Percentiles rank a stretch among this genome's conserved stretches.
Evolutionary conservation across 2,113 vertebrate genomes (phyloP).

Genomic region (Ictidomys tridecemlineatus): DNA sequence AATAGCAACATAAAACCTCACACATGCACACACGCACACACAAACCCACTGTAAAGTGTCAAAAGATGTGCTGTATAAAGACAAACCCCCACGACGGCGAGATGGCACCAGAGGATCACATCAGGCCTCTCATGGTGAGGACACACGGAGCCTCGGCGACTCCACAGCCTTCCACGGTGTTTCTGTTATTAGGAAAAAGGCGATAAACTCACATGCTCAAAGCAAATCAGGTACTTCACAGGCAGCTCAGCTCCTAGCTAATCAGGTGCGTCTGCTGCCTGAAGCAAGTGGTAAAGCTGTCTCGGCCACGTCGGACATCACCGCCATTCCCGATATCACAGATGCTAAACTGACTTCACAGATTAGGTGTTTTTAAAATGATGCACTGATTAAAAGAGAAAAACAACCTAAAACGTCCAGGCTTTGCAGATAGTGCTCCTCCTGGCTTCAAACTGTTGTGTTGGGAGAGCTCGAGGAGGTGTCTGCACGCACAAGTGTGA

Average conservation of each 20-base stretch:
- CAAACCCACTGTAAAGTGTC: conserved; percentile 86
- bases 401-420: conserved; percentile 73
- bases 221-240: conserved; percentile 78
- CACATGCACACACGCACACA: not conserved
- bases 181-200: conserved; percentile 74
- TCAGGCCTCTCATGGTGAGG: conserved; percentile 52
- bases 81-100: conserved; percentile 80
- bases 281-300: conserved; percentile 74
- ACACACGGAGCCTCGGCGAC: not conserved
- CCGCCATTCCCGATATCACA: conserved; percentile 77
- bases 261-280: conserved; percentile 77
- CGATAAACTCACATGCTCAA: conserved; percentile 76
- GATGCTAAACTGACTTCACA: conserved; percentile 78
- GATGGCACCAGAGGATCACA: conserved; percentile 73
- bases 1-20: conserved; percentile 84
- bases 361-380: conserved; percentile 74
- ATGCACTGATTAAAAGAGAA: conserved; percentile 76
- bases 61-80: conserved; percentile 82
- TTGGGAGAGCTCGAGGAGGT: conserved; percentile 81
- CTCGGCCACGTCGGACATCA: conserved; percentile 74
- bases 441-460: conserved; percentile 82
- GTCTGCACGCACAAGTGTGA: conserved; percentile 78
- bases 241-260: conserved; percentile 82
- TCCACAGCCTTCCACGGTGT: conserved; percentile 41
- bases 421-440: conserved; percentile 85